Evolutionary conservation across 2,888 invertebrate genomes (phyloP), one percentile per base, ranked within the genome.

Genomic region (Latrodectus elegans): DNA sequence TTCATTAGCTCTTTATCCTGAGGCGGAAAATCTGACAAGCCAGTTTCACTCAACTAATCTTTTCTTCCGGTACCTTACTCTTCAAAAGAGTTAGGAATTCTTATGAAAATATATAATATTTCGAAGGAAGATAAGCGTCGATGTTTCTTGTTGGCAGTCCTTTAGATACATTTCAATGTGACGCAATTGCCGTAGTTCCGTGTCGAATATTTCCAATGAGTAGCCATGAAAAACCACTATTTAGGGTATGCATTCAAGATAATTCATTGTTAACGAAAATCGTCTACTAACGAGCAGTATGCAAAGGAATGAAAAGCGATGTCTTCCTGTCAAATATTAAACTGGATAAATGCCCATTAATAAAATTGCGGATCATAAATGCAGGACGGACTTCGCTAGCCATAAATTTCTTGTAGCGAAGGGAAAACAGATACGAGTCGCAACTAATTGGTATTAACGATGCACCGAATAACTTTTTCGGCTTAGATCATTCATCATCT

Each of bases 361-460:
- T 80, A 80, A 80, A 76, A 51, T 55, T 15, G 64, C n/a, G 14
- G 26, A 68, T 80, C 80, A 60, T 80, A 80, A 80, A 80, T 80
- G 80, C 80, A 53, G 38, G 55, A 38, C 67, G 22, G 52, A 17
- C 51, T 51, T 71, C 26, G 52, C 12, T 71, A 80, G 17, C 76
- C 72, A 80, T 80, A 71, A 80, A 80, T 80, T 80, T 64, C 64
- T 72, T 6, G 9, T 72, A 71, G 14, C 38, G 38, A 78, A 78
- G 15, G 70, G 26, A 55, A 53, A 78, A 70, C 78, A 60, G 72
- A 80, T 80, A 79, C 55, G 80, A 72, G 80, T 38, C 49, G 26
- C 72, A 49, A 22, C 60, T 80, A 80, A 80, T 80, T 80, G 71
- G 80, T 71, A 80, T 80, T 80, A 80, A 80, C 70, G 80, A 55